A percentile compares a stretch with the other conserved stretches of the same genome.
Conservation (phyloP, 2,888 invertebrate species). For the Sinopyrophorus schimmeli region DNA sequence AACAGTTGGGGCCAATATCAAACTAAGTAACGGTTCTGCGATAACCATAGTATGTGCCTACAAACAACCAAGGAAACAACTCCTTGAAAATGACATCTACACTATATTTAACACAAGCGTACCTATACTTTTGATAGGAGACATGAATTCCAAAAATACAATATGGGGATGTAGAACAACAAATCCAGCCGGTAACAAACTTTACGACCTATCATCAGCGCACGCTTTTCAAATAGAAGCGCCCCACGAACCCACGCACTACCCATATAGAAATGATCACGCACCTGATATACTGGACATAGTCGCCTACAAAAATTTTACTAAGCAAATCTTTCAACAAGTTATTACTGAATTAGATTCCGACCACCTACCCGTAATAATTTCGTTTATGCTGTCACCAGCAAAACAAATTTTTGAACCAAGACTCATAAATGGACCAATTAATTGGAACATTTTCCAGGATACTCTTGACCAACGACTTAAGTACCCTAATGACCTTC, state of each 20-base stretch:
- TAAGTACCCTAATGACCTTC: constrained; percentile 12
- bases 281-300: constrained; percentile 10
- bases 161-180: constrained; percentile 7
- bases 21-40: background rate
- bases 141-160: constrained; percentile 3
- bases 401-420: constrained; percentile 1
- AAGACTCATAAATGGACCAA: constrained; percentile 9
- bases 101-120: constrained; percentile 7
- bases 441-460: constrained; percentile 1
- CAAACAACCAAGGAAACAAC: constrained; percentile 7
- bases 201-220: constrained; percentile 7
- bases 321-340: constrained; percentile 1
- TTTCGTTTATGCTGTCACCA: constrained; percentile 1
- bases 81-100: constrained; percentile 5
- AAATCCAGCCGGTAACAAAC: constrained; percentile 4
- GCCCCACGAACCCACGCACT: constrained; percentile 8
- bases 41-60: constrained; percentile 5
- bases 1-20: constrained; percentile 9
- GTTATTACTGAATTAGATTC: constrained; percentile 4
- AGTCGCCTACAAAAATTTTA: constrained; percentile 8
- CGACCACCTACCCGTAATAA: constrained; percentile 15
- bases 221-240: constrained; percentile 13
- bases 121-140: constrained; percentile 7
- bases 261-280: constrained; percentile 11
- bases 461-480: constrained; percentile 4